Conservation (phyloP, 2,797 vertebrate genomes). For the Monodelphis domestica region DNA sequence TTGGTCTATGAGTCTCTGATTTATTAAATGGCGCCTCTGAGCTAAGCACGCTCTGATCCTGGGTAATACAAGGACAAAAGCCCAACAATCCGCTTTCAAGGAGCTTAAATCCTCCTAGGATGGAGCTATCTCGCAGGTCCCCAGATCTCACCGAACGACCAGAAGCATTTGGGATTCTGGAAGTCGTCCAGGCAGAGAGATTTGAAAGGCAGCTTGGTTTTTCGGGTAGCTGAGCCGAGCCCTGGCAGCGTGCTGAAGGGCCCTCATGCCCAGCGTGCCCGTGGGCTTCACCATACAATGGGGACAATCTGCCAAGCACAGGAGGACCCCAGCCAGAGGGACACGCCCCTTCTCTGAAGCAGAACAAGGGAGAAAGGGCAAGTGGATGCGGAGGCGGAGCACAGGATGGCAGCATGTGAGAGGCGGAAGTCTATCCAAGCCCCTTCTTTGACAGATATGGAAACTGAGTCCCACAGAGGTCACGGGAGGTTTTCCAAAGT, state of each 20-base stretch:
- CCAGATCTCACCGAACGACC: no score
- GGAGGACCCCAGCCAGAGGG: neutral
- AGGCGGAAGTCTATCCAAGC: neutral
- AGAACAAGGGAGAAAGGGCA: neutral
- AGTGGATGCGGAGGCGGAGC: neutral
- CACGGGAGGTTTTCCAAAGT: neutral
- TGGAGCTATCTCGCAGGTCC: neutral
- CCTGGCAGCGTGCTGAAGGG: neutral
- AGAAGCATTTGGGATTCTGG: neutral
- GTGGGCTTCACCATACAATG: neutral
- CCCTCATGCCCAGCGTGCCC: neutral
- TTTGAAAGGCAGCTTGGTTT: neutral
- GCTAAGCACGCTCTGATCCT: neutral
- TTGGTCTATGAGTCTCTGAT: no score
- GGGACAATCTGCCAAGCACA: neutral
- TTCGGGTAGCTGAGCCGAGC: neutral
- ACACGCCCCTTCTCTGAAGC: neutral
- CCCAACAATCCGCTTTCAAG: no score
- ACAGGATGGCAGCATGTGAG: neutral
- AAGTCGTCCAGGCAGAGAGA: neutral
- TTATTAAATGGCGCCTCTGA: neutral
- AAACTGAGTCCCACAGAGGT: neutral
- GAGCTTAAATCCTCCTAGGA: neutral
- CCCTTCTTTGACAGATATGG: neutral
- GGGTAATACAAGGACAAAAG: neutral